Evolutionary conservation across 37 sponge, comb jelly and placozoan genomes (phyloP).

Genomic region (Aplysina aerophoba): DNA sequence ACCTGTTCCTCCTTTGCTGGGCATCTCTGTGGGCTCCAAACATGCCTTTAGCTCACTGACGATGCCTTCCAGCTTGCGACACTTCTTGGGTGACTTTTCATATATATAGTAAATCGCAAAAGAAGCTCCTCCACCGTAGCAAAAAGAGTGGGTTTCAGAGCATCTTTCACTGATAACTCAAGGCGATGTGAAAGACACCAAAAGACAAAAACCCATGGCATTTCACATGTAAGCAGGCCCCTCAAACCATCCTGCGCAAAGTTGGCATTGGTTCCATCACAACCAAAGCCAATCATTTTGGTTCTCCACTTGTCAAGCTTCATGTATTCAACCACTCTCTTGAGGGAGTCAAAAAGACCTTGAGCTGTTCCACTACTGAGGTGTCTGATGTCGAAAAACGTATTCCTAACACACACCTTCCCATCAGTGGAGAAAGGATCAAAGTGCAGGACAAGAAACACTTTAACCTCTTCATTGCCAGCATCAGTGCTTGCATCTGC

Average conservation of each 20-base stretch:
- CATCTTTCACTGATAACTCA: constrained; percentile 70
- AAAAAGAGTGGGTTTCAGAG: constrained; percentile 52
- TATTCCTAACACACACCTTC: constrained; percentile 17
- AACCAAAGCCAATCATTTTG: constrained; percentile 69
- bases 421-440: constrained; percentile 39
- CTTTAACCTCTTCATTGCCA: constrained; percentile 44
- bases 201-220: constrained; percentile 57
- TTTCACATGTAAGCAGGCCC: constrained; percentile 38
- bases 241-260: constrained; percentile 52
- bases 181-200: constrained; percentile 78
- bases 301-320: constrained; percentile 13
- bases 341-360: constrained; percentile 35
- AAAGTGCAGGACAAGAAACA: constrained; percentile 38
- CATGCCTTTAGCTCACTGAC: constrained; percentile 51
- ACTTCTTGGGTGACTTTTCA: constrained; percentile 72
- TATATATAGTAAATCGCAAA: constrained; percentile 61
- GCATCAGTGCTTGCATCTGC: constrained; percentile 51
- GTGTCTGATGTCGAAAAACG: constrained; percentile 31
- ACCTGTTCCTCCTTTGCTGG: constrained; percentile 48
- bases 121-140: constrained; percentile 60
- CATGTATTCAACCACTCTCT: constrained; percentile 32
- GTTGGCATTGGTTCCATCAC: constrained; percentile 69
- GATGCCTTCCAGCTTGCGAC: constrained; percentile 57
- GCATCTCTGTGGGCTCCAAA: constrained; percentile 50
- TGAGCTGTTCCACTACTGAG: constrained; percentile 25